Evolutionary conservation across 2,888 invertebrate species (phyloP), one percentile per base, ranked within the genome.

Genomic region (Eueremaeus valkanovi): DNA sequence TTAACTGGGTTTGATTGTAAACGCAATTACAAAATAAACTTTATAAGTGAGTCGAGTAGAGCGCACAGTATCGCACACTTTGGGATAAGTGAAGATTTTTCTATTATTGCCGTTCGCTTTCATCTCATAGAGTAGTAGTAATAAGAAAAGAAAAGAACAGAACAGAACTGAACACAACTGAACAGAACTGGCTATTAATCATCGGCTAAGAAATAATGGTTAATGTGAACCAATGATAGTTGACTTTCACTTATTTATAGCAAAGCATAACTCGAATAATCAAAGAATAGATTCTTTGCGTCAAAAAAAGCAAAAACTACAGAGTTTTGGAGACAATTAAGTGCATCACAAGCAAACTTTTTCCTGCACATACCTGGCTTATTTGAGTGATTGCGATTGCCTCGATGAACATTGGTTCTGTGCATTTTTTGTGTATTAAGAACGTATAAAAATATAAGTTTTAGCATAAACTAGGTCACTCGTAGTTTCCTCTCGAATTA

Each of bases 1-100:
- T n/a, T n/a, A n/a, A n/a, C n/a, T 24, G 3, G 27, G 33, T 63
- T 63, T 33, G 63, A 63, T 63, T 36, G 63, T 63, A 36, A 63
- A 63, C 63, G 63, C 63, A 63, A 63, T 63, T 63, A 63, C 63
- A 63, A 63, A 63, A 63, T 63, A 63, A 63, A 63, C 63, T 63
- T 63, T 63, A 63, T 63, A 63, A 63, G 33, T 63, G 63, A 63
- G 29, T 63, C 31, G 21, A 63, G 33, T 63, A 33, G 11, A 36
- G 6, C 3, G n/a, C 55, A 27, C 18, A 51, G 51, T 51, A 55
- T 9, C 24, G 27, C 24, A 21, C 24, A 24, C 24, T 24, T 55
- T 13, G 21, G 33, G 33, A 63, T 63, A 63, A 63, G 33, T 63
- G 16, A 33, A 36, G 63, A 63, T n/a, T 63, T n/a, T n/a, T 18